phyloP scores from a whole-genome alignment of 2,888 invertebrate species.

The Drosophila pseudotalamancana region DNA sequence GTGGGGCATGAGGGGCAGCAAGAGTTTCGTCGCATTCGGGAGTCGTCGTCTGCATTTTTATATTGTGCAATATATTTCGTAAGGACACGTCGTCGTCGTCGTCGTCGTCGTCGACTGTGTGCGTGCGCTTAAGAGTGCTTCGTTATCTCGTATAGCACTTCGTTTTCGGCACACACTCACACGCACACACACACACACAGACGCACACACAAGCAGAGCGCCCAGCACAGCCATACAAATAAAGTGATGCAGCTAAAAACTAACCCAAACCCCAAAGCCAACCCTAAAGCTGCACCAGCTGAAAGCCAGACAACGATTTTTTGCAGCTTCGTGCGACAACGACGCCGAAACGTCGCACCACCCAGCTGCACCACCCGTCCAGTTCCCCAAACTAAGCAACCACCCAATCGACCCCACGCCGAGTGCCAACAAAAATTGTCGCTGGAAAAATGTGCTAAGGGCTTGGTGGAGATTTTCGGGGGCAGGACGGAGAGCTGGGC shows the following conservation, averaged over 20 bases:
- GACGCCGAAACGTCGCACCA: constrained; percentile 55
- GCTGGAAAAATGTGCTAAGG: constrained; percentile 78
- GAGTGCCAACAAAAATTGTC: constrained; percentile 78
- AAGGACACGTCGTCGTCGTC: constrained; percentile 60
- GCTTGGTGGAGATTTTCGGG: constrained; percentile 48
- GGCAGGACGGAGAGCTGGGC: not conserved
- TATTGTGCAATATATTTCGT: constrained; percentile 77
- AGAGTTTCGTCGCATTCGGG: constrained; percentile 65
- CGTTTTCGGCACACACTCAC: constrained; percentile 72
- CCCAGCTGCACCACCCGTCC: not conserved
- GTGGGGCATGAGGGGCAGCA: not conserved
- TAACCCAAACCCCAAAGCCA: constrained; percentile 59
- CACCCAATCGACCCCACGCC: constrained; percentile 14
- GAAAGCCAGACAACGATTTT: constrained; percentile 75
- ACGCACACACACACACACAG: constrained; percentile 27
- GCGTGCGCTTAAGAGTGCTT: constrained; percentile 77
- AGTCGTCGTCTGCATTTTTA: constrained; percentile 74
- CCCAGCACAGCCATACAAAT: constrained; percentile 35
- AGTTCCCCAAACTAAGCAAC: not conserved
- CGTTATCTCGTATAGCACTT: constrained; percentile 79
- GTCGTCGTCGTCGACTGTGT: constrained; percentile 38
- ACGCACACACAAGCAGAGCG: constrained; percentile 21
- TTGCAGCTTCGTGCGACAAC: constrained; percentile 74
- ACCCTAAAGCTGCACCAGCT: constrained; percentile 56
- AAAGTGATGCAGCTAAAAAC: constrained; percentile 62